Conservation (phyloP, 2,113 vertebrate genomes). For the Zosterops borbonicus region DNA sequence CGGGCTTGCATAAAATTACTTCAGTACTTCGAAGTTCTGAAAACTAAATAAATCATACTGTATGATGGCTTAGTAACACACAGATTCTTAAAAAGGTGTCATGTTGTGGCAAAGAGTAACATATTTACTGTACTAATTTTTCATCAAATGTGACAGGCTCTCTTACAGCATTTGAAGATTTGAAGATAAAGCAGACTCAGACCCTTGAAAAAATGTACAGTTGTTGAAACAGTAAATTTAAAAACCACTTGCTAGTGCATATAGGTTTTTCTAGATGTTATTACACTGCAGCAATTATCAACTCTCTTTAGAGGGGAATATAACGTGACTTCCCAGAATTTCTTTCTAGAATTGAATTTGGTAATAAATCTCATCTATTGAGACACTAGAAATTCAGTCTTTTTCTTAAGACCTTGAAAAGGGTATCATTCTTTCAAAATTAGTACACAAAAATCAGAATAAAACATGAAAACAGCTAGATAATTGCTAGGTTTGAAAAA, state of each 20-base stretch:
- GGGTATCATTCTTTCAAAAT: not conserved
- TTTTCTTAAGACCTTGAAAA: not conserved
- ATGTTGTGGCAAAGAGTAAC: not conserved
- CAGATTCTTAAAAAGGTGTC: not conserved
- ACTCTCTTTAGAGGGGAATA: not conserved
- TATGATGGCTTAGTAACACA: not conserved
- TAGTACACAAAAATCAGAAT: not conserved
- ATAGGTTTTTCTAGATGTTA: not conserved
- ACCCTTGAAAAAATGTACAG: not conserved
- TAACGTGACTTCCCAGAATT: not conserved
- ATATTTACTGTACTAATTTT: not conserved
- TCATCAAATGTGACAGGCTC: not conserved
- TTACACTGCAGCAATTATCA: not conserved
- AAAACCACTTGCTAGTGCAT: not conserved
- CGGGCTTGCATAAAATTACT: not conserved
- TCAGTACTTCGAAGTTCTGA: not conserved
- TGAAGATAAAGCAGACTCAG: not conserved
- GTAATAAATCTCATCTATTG: not conserved
- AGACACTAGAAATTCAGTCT: not conserved
- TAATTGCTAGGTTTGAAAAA: not conserved
- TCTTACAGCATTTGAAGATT: not conserved
- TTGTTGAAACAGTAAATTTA: not conserved
- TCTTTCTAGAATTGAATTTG: not conserved
- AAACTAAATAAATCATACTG: not conserved
- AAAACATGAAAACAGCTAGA: not conserved